Evolutionary conservation across 1,140 invertebrate species (phyloP).

Genomic region (Lepeophtheirus salmonis): DNA sequence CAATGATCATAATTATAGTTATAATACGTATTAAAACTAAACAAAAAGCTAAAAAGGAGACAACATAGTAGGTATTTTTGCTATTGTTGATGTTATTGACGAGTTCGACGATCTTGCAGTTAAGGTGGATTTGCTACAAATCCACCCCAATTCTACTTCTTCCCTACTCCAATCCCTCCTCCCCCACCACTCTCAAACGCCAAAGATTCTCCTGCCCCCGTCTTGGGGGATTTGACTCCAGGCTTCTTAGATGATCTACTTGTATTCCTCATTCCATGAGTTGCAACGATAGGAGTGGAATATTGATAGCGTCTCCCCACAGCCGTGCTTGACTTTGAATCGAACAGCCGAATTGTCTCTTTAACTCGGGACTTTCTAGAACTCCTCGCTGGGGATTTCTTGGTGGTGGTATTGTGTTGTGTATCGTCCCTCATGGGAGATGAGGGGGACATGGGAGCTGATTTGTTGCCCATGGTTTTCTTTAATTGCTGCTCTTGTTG

Average conservation of each 20-base stretch:
- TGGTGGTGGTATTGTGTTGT: not conserved
- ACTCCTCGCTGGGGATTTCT: not conserved
- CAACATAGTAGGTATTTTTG: no score
- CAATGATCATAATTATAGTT: no score
- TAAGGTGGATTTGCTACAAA: no score
- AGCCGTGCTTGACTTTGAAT: constrained; percentile 3
- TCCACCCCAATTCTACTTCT: no score
- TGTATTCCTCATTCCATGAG: not conserved
- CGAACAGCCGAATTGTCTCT: constrained; percentile 13
- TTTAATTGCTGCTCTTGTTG: no score
- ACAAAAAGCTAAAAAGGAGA: no score
- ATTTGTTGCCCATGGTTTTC: no score
- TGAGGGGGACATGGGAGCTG: not conserved
- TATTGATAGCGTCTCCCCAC: no score
- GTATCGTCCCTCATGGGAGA: not conserved
- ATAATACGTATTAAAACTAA: no score
- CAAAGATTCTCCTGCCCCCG: constrained; percentile 10
- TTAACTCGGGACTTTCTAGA: constrained; percentile 11
- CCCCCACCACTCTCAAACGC: not conserved
- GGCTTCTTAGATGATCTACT: not conserved
- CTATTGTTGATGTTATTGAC: no score
- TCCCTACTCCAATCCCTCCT: no score
- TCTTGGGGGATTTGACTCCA: constrained; percentile 2
- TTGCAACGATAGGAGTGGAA: not conserved
- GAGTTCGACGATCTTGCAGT: no score